Conservation (phyloP, 2,113 vertebrate species). For the Xenus cinereus region DNA sequence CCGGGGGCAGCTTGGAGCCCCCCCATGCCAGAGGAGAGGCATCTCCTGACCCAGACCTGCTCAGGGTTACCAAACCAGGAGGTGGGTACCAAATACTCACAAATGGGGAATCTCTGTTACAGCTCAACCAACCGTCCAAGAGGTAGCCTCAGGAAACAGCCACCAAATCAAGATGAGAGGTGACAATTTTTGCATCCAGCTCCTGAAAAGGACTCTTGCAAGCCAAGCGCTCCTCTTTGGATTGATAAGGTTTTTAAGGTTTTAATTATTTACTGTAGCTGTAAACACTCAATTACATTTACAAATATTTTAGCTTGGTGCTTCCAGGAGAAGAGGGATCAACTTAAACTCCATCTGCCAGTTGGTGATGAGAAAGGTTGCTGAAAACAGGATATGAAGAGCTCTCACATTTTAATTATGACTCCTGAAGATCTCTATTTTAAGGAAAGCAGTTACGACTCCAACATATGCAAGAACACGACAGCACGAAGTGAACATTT, state of each 20-base stretch:
- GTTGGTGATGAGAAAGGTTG: background rate
- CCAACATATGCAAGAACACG: conserved; percentile 9
- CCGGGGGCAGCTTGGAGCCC: background rate
- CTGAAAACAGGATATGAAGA: background rate
- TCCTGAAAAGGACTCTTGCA: background rate
- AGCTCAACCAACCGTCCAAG: background rate
- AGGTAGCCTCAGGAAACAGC: background rate
- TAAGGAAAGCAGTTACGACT: background rate
- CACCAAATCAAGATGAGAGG: fast-evolving
- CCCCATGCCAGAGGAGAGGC: background rate
- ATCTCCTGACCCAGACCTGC: background rate
- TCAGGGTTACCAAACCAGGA: background rate
- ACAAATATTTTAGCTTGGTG: conserved; percentile 20
- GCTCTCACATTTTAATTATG: background rate
- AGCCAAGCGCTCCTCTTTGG: background rate
- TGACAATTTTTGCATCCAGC: background rate
- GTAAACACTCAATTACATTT: background rate
- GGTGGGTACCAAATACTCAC: background rate
- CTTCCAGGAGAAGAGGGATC: conserved; percentile 8
- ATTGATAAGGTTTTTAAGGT: background rate
- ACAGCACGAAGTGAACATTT: background rate
- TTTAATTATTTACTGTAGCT: background rate
- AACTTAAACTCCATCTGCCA: conserved; percentile 34
- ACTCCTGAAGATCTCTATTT: conserved; percentile 26
- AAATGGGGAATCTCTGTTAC: background rate